These are phyloP conservation scores for Brachypalpus laphriformis DNA, from an alignment of 2,888 invertebrate species.

Conservation along the genomic window DNA sequence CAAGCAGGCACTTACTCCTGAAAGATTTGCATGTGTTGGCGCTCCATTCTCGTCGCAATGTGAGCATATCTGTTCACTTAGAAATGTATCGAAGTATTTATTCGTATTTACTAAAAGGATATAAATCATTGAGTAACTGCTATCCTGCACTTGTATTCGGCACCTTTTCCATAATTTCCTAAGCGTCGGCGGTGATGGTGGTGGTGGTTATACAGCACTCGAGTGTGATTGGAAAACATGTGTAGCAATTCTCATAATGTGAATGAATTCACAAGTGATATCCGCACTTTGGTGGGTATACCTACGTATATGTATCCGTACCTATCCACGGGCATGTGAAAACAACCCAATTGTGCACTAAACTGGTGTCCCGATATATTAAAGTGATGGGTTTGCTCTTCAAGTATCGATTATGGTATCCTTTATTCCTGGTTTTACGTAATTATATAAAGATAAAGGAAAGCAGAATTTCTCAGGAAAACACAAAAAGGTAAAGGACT, in stretches of 20 bases:
- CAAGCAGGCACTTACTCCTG: conserved; percentile 44
- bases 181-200: conserved; percentile 9
- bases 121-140: conserved; percentile 67
- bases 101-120: conserved; percentile 70
- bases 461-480: not conserved
- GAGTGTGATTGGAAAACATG: conserved; percentile 71
- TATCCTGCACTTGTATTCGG: conserved; percentile 56
- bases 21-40: conserved; percentile 68
- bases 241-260: conserved; percentile 72
- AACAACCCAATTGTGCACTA: conserved; percentile 18
- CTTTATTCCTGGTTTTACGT: not conserved
- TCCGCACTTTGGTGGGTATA: conserved; percentile 33
- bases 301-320: too few relatives aligned
- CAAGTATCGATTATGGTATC: conserved; percentile 7
- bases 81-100: conserved; percentile 68
- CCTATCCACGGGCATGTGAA: conserved; percentile 16
- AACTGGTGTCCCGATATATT: conserved; percentile 26
- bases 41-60: conserved; percentile 16
- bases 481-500: not conserved
- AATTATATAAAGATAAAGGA: conserved; percentile 15
- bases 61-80: conserved; percentile 36
- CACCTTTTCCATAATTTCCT: conserved; percentile 67
- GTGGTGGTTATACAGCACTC: conserved; percentile 35
- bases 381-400: not conserved
- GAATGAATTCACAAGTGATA: conserved; percentile 65